Percentiles rank a stretch among this genome's conserved stretches.
Evolutionary conservation across 2,113 vertebrate genomes (phyloP).

Genomic region (Pycnonotus jocosus): DNA sequence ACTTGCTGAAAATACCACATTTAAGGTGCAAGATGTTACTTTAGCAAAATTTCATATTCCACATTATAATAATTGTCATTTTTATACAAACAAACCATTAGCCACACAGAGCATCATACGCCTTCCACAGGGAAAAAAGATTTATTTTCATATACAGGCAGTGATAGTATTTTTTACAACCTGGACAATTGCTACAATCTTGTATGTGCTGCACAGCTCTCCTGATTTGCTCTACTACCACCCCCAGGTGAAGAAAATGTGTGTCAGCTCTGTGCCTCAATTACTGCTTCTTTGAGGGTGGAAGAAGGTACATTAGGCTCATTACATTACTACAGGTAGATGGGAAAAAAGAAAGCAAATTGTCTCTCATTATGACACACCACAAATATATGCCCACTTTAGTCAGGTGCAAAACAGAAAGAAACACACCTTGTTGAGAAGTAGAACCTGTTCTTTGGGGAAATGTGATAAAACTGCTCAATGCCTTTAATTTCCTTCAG

Average conservation of each 20-base stretch:
- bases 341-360: not conserved
- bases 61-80: not conserved
- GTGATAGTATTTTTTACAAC: not conserved
- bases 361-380: not conserved
- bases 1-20: not conserved
- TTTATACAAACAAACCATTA: not conserved
- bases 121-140: not conserved
- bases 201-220: not conserved
- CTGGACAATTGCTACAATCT: not conserved
- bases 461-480: not conserved
- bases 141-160: not conserved
- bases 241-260: not conserved
- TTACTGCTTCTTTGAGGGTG: not conserved
- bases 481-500: not conserved
- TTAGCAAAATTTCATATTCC: not conserved
- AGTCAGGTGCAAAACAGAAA: not conserved
- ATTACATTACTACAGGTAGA: not conserved
- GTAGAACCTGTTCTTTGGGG: not conserved
- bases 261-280: not conserved
- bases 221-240: not conserved
- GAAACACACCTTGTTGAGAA: not conserved
- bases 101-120: not conserved
- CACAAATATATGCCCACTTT: not conserved
- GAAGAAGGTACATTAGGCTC: not conserved
- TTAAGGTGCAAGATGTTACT: not conserved